phyloP scores from a whole-genome alignment of 2,113 vertebrate genomes.

The cat (Felis catus) region DNA sequence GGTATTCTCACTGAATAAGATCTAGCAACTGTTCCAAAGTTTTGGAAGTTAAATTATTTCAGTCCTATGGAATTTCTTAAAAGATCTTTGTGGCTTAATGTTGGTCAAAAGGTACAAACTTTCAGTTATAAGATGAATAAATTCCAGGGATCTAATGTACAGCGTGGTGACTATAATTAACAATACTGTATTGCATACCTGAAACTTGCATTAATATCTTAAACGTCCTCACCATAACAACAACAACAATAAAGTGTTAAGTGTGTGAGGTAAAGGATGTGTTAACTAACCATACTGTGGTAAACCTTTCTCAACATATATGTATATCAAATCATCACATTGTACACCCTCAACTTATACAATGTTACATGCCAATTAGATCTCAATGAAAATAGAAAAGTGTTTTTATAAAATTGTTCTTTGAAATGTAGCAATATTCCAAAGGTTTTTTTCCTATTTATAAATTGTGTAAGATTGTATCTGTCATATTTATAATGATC shows the following conservation, averaged over 20 bases:
- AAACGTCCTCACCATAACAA: background rate
- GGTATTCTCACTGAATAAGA: background rate
- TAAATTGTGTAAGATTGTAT: background rate
- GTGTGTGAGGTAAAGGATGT: background rate
- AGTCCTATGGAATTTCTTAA: background rate
- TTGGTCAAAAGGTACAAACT: background rate
- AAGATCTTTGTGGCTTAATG: background rate
- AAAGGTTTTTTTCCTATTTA: background rate
- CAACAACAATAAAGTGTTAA: background rate
- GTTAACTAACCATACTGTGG: background rate
- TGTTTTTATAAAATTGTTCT: background rate
- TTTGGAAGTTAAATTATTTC: background rate
- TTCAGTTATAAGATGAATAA: background rate
- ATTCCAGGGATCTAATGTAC: background rate
- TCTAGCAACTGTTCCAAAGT: background rate
- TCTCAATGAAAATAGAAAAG: background rate
- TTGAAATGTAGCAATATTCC: background rate
- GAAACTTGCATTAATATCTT: background rate
- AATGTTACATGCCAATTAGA: background rate
- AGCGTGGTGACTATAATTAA: background rate
- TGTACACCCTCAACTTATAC: background rate
- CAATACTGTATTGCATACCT: background rate
- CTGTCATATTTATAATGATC: background rate
- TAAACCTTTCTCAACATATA: background rate
- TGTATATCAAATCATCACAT: background rate